phyloP scores from a whole-genome alignment of 1,140 invertebrate species.

The Dinoponera quadriceps region DNA sequence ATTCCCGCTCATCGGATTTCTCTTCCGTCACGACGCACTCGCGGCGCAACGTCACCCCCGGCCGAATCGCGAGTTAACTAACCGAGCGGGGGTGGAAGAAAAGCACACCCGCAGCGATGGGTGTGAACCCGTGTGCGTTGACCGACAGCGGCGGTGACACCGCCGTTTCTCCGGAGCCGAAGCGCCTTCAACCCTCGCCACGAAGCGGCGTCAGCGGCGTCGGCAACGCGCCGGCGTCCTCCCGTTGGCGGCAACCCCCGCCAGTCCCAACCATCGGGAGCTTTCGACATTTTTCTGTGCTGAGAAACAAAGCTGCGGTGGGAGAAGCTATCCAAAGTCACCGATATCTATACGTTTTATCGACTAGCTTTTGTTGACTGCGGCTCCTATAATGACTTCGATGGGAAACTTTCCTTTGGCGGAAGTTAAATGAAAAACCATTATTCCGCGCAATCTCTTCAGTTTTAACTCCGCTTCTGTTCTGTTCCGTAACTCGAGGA shows the following conservation, averaged over 20 bases:
- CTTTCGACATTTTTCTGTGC: too few species aligned
- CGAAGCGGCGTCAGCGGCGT: constrained; percentile 66
- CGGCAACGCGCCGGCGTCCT: constrained; percentile 57
- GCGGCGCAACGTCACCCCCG: constrained; percentile 38
- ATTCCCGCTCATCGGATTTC: constrained; percentile 37
- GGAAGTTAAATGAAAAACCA: neutral
- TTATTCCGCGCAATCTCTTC: neutral
- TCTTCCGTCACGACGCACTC: too few species aligned
- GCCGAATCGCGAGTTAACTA: constrained; percentile 44
- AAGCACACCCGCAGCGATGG: constrained; percentile 60
- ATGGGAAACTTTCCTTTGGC: neutral
- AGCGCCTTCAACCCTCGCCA: constrained; percentile 66
- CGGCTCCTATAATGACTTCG: neutral
- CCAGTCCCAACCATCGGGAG: too few species aligned
- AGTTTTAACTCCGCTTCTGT: neutral
- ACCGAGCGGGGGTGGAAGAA: constrained; percentile 11
- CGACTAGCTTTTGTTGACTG: constrained; percentile 21
- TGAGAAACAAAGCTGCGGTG: too few species aligned
- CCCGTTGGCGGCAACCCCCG: constrained; percentile 59
- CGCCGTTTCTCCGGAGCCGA: constrained; percentile 39
- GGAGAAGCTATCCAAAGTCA: too few species aligned
- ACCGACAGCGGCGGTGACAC: constrained; percentile 68
- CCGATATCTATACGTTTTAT: constrained; percentile 27
- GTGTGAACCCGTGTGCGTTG: constrained; percentile 70
- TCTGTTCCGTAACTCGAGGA: neutral